Base-by-base conservation (phyloP, 2,797 vertebrate species). In the Crax fasciolata region DNA sequence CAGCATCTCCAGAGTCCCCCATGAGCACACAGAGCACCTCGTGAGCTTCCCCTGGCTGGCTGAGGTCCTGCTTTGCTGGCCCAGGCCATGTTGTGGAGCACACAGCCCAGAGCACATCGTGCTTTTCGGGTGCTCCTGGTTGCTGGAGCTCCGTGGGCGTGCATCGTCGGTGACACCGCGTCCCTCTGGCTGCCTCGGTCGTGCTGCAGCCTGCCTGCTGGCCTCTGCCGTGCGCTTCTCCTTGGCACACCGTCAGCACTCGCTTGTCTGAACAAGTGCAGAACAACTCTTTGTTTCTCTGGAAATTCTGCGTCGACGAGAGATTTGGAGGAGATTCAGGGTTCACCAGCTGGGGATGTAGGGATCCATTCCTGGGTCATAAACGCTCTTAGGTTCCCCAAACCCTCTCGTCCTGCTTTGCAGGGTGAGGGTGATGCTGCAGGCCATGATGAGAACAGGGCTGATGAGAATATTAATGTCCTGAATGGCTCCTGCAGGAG, bases 71-170 rank as follows among this genome's bases (percentile, higher is more conserved):
- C 14, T 58, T 82, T 78, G 48, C 58, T 54, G 61, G 59, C 65
- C 9, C 1, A 16, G 0, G 15, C 0, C 0, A 19, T 1, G 25
- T 49, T 0, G 0, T 13, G 41, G 44, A 58, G 65, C 27, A 25
- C 27, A 25, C 14, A 1, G 2, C 1, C 51, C 14, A 23, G 46
- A 63, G 10, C 27, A 8, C 16, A 5, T 7, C 5, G 35, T 79
- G 67, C 58, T 32, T 13, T 48, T 16, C 20, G 14, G 20, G 44
- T 7, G 18, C 11, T 7, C 32, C 20, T 30, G 23, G 38, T 1
- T 17, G 8, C 5, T n/a, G 74, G 6, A 71, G 57, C 52, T 71
- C 28, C 73, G 10, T 32, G 39, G 73, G 65, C 4, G 10, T 0
- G 4, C 54, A 78, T n/a, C 10, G 75, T 6, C 30, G 89, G 38